Evolutionary conservation across 2,888 invertebrate genomes (phyloP), one percentile per base, ranked within the genome.

Genomic region (Polymixis lichenea): DNA sequence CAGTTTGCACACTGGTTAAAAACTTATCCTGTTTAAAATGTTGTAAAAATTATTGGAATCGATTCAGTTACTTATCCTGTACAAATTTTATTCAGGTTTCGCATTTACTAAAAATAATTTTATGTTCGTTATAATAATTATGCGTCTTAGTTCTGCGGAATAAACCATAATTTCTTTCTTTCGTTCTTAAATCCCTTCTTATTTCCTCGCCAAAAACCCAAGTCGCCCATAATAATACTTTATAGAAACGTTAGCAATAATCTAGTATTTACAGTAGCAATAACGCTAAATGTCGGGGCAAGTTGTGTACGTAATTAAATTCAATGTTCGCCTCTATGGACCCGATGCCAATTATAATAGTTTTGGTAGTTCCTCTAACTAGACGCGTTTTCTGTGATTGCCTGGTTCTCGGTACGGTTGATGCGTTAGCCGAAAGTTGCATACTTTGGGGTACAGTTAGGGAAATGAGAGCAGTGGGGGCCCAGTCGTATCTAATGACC

Each of bases 311-410:
- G 81, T 89, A 86, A 89, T 89, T 89, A 88, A 89, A 90, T 90
- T 89, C 88, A 89, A 87, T 87, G 87, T 80, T 76, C 81, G 85
- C 86, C 90, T 84, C 90, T 75, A 86, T 82, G 88, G 90, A 87
- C 87, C 87, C 83, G 81, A 87, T 87, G 88, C 87, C 91, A 91
- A 90, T 90, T 90, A 90, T 87, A 89, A 85, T 87, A 90, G 90
- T 90, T 90, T 87, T 79, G 80, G 75, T 84, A 87, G 89, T 90
- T 71, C 58, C 60, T 38, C 3, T 81, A 89, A 88, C 90, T 89
- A 84, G 76, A 86, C 86, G 87, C 86, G 86, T 84, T 86, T 86
- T 84, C 86, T 84, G 79, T 87, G 88, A 86, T 88, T 84, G 82
- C 72, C 56, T 71, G 1, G 28, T 64, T 88, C 82, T 13, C 49